Evolutionary conservation across 2,113 vertebrate species (phyloP).

Genomic region (Pelusios castaneus): DNA sequence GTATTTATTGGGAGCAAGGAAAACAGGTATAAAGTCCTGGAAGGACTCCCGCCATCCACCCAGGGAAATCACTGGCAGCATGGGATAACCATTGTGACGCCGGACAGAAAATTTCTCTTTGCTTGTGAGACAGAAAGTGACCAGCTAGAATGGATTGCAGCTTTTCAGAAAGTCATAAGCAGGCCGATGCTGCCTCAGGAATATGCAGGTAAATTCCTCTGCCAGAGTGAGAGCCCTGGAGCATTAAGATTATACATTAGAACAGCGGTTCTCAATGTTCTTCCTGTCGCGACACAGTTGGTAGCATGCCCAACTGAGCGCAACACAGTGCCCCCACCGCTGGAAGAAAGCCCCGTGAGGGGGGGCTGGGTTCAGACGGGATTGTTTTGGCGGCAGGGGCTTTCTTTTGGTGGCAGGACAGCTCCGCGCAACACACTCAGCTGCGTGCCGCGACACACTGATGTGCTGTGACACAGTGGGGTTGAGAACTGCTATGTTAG

Average conservation of each 20-base stretch:
- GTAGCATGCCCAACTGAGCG: too few species aligned
- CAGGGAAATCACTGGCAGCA: slow-evolving; percentile 94
- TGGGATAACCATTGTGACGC: slow-evolving; percentile 95
- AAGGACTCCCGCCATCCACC: slow-evolving; percentile 86
- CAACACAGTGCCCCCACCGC: too few species aligned
- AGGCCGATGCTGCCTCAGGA: slow-evolving; percentile 97
- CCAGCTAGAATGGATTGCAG: slow-evolving; percentile 90
- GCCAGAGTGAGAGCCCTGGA: not conserved
- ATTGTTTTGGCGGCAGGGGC: too few species aligned
- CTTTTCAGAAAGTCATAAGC: slow-evolving; percentile 93
- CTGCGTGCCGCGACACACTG: too few species aligned
- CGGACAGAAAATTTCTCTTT: slow-evolving; percentile 94
- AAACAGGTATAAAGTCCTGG: slow-evolving; percentile 91
- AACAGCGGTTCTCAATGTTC: too few species aligned
- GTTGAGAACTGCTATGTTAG: too few species aligned
- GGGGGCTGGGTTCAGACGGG: too few species aligned
- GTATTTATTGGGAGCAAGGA: slow-evolving; percentile 98
- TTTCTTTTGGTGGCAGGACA: too few species aligned
- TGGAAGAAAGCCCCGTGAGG: too few species aligned
- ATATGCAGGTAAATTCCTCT: slow-evolving; percentile 85
- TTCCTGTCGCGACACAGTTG: too few species aligned
- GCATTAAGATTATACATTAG: accelerated
- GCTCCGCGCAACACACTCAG: too few species aligned
- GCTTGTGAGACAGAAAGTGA: slow-evolving; percentile 92
- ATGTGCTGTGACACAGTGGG: too few species aligned